Percentiles rank a stretch among this genome's conserved stretches.
Evolutionary conservation across 2,888 invertebrate genomes (phyloP).

Genomic region (Heteropelma amictum): DNA sequence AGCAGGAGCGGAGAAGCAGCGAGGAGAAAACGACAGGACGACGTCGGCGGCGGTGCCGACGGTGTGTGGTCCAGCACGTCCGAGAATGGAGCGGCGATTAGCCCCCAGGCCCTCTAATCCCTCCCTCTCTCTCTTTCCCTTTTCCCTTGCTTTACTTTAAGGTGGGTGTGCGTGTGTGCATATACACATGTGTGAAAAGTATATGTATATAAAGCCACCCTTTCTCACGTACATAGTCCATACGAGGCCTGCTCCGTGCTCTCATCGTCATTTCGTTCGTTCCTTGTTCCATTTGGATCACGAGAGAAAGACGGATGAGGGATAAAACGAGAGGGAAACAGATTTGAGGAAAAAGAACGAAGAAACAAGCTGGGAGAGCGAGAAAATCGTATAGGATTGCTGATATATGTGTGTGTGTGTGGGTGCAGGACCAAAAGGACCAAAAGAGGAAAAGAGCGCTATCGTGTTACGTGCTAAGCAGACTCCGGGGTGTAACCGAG

Average conservation of each 20-base stretch:
- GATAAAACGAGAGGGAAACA: neutral
- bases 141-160: constrained; percentile 30
- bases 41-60: constrained; percentile 56
- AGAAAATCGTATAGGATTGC: constrained; percentile 51
- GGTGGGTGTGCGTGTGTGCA: neutral
- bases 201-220: neutral
- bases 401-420: neutral
- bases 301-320: neutral
- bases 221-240: constrained; percentile 1
- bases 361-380: constrained; percentile 7
- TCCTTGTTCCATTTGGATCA: constrained; percentile 21
- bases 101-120: constrained; percentile 68
- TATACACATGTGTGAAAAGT: neutral
- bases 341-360: constrained; percentile 24
- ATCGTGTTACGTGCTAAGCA: constrained; percentile 75
- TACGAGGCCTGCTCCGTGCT: neutral
- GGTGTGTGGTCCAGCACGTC: constrained; percentile 73
- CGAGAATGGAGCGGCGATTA: constrained; percentile 74
- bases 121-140: constrained; percentile 57
- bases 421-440: constrained; percentile 46
- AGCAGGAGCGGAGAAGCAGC: constrained; percentile 1
- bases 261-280: constrained; percentile 37
- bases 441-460: constrained; percentile 58
- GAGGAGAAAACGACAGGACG: constrained; percentile 37
- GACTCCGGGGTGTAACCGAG: constrained; percentile 70